Conservation (phyloP, 1,140 invertebrate genomes). For the Procambarus clarkii region DNA sequence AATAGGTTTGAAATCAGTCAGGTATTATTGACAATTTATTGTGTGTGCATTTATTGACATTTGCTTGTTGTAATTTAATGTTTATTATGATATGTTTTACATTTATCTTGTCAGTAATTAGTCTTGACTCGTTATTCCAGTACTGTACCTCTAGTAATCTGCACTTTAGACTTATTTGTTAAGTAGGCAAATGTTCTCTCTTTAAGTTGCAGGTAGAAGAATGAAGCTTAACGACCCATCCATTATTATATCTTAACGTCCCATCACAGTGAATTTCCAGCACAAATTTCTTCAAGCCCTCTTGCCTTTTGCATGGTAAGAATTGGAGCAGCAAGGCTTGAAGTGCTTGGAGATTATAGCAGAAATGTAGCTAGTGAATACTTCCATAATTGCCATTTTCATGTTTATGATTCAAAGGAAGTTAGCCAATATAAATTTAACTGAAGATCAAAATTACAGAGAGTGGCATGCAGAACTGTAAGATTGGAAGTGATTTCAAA, state of each 20-base stretch:
- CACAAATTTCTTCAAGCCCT: slow-evolving; percentile 40
- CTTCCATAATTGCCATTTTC: slow-evolving; percentile 41
- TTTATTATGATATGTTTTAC: not conserved
- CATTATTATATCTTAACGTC: not conserved
- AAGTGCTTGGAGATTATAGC: slow-evolving; percentile 18
- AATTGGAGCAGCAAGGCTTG: slow-evolving; percentile 37
- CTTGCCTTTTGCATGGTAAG: slow-evolving; percentile 33
- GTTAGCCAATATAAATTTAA: slow-evolving; percentile 41
- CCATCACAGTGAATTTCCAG: not conserved
- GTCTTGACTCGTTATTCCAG: slow-evolving; percentile 8
- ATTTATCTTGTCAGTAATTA: slow-evolving; percentile 17
- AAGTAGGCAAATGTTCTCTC: slow-evolving; percentile 34
- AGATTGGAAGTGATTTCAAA: slow-evolving; percentile 66
- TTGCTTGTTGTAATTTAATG: slow-evolving; percentile 16
- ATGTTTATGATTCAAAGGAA: slow-evolving; percentile 41
- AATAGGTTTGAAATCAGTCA: not conserved
- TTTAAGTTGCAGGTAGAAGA: slow-evolving; percentile 27
- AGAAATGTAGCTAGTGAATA: slow-evolving; percentile 36
- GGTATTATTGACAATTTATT: not conserved
- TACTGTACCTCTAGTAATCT: slow-evolving; percentile 12
- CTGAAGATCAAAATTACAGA: slow-evolving; percentile 53
- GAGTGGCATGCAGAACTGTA: slow-evolving; percentile 24
- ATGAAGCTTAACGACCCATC: not conserved
- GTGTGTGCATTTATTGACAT: slow-evolving; percentile 35
- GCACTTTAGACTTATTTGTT: slow-evolving; percentile 26